phyloP scores from a whole-genome alignment of 2,113 vertebrate species.

The Antigone vipio region DNA sequence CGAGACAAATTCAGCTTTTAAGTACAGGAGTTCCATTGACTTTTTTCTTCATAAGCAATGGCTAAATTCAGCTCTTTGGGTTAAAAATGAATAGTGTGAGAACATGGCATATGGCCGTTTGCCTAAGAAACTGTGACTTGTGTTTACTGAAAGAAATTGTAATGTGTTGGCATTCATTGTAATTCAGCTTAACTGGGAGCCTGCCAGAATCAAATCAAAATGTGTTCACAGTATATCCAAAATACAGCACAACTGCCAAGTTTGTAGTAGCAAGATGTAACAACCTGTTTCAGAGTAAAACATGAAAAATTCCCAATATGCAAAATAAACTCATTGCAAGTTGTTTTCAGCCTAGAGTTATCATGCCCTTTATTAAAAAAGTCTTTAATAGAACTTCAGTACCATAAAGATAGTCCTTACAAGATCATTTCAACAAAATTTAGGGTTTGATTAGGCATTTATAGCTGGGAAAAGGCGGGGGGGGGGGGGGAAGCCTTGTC shows the following conservation, averaged over 20 bases:
- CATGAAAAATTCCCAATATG: neutral
- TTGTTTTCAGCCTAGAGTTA: neutral
- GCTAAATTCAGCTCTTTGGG: neutral
- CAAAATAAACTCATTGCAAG: neutral
- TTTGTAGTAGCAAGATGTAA: slow-evolving; percentile 19
- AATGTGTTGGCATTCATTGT: slow-evolving; percentile 38
- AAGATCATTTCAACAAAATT: neutral
- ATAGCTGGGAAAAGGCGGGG: neutral
- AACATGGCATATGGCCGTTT: slow-evolving; percentile 38
- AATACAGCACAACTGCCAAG: slow-evolving; percentile 29
- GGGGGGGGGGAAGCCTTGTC: neutral
- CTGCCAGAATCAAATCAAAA: slow-evolving; percentile 51
- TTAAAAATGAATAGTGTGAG: neutral
- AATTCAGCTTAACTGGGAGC: slow-evolving; percentile 53
- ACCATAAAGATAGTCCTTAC: neutral
- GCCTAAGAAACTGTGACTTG: slow-evolving; percentile 7
- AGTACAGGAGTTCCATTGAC: neutral
- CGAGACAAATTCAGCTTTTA: neutral
- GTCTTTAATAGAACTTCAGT: neutral
- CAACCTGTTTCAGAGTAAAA: neutral
- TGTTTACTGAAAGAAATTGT: slow-evolving; percentile 32
- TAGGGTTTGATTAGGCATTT: neutral
- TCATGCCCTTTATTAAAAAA: neutral
- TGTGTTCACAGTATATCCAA: slow-evolving; percentile 40
- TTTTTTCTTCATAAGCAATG: neutral